A percentile compares a stretch with the other conserved stretches of the same genome.
Evolutionary conservation across 2,888 invertebrate genomes (phyloP).

Genomic region (Drosophila siamana): DNA sequence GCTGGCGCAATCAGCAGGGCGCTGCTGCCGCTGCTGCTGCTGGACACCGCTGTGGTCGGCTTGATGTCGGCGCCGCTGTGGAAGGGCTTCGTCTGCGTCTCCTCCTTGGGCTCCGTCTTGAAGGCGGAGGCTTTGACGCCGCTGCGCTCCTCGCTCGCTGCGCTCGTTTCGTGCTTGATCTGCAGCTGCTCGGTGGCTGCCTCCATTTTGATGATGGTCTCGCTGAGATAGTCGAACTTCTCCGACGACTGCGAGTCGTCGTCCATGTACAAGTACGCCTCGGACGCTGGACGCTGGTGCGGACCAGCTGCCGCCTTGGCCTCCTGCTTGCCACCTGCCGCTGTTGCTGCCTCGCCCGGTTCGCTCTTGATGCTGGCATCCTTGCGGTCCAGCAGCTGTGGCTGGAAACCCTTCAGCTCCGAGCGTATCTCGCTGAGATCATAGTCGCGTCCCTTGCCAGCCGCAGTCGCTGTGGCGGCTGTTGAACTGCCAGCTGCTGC

Average conservation of each 20-base stretch:
- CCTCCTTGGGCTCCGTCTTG: constrained; percentile 61
- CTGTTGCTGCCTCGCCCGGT: constrained; percentile 19
- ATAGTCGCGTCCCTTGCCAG: constrained; percentile 89
- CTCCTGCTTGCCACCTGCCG: constrained; percentile 62
- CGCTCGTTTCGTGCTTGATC: constrained; percentile 26
- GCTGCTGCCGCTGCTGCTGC: constrained; percentile 16
- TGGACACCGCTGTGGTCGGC: constrained; percentile 23
- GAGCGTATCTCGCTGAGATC: constrained; percentile 94
- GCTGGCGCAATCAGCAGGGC: constrained; percentile 66
- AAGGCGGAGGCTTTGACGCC: constrained; percentile 20
- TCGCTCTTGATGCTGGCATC: constrained; percentile 67
- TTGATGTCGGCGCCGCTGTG: constrained; percentile 57
- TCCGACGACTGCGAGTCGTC: constrained; percentile 85
- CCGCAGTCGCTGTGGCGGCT: constrained; percentile 76
- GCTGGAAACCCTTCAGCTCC: constrained; percentile 91
- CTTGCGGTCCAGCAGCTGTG: constrained; percentile 55
- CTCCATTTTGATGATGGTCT: constrained; percentile 47
- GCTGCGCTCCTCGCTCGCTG: constrained; percentile 36
- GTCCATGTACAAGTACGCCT: constrained; percentile 84
- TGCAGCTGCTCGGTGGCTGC: constrained; percentile 1
- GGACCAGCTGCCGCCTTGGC: constrained; percentile 69
- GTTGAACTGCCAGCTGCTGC: constrained; percentile 6
- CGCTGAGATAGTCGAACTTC: constrained; percentile 65
- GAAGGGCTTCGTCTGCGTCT: constrained; percentile 37
- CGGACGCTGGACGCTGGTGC: constrained; percentile 83